These are phyloP conservation scores for Eubasilissa regina DNA, from an alignment of 1,140 invertebrate genomes.

Conservation along the genomic window DNA sequence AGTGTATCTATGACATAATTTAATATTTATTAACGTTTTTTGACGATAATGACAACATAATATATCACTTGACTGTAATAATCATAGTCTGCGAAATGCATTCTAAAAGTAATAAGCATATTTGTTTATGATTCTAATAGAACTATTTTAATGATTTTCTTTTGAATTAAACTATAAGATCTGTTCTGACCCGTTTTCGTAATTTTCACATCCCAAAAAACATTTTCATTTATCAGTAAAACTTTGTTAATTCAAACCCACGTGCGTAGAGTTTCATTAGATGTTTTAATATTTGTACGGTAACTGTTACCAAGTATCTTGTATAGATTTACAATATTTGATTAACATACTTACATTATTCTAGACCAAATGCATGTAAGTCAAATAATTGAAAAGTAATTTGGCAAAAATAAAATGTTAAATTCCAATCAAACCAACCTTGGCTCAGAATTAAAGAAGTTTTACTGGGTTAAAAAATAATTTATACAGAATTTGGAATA, in stretches of 20 bases:
- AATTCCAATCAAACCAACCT: too few species aligned
- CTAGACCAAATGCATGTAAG: neutral
- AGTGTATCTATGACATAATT: too few species aligned
- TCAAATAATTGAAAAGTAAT: neutral
- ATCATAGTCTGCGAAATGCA: too few species aligned
- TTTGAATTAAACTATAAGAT: conserved; percentile 9
- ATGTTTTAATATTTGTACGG: neutral
- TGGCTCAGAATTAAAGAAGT: neutral
- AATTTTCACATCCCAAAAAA: neutral
- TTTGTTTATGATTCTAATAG: too few species aligned
- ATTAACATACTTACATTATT: neutral
- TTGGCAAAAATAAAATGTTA: neutral
- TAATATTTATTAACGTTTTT: too few species aligned
- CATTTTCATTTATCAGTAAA: too few species aligned
- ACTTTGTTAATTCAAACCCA: neutral
- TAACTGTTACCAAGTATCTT: neutral
- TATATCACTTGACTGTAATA: too few species aligned
- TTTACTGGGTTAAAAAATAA: neutral
- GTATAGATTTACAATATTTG: neutral
- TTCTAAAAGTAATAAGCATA: too few species aligned
- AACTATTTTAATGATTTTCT: too few species aligned
- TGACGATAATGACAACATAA: too few species aligned
- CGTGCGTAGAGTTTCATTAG: neutral
- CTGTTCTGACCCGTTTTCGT: neutral
- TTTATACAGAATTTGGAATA: neutral